Base-by-base conservation (phyloP, 2,888 invertebrate species). In the Agriopis leucophaearia region DNA sequence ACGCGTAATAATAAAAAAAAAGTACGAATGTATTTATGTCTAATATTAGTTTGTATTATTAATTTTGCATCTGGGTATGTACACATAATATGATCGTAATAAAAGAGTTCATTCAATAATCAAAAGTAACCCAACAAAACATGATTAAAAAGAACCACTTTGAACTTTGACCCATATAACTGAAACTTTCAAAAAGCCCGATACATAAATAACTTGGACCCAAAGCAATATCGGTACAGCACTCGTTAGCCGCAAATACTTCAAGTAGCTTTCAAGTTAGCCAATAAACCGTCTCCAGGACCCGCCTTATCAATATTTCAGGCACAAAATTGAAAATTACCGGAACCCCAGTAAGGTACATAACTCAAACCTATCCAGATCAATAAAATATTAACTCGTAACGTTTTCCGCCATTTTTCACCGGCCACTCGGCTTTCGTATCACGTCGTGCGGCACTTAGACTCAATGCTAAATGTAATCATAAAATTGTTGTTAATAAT, bases 401-500 rank as follows among this genome's bases (percentile, higher is more conserved):
- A 85, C 87, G 84, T 88, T 91, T 91, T 90, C 88, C 88, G 89
- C 87, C 86, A 89, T 90, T 91, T 91, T 90, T 90, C 91, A 90
- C 86, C 78, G 86, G 84, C 83, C 86, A 87, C 85, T 90, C 86
- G 77, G 85, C 74, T 88, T 90, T 88, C 93, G 78, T 80, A 83
- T 89, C 93, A 93, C 93, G 93, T 92, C 78, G 75, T 74, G 82
- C 86, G 83, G 87, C 90, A 89, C 92, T 91, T 90, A 88, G 84
- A 88, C 88, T 88, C 88, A 82, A 82, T 86, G 88, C 88, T 91
- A 91, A 92, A 92, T 92, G 91, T 90, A 92, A 93, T 93, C 93
- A 92, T 93, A 93, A 92, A 92, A 92, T 92, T 91, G 93, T 91
- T 91, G 91, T 92, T 92, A 93, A 93, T 93, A 93, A 92, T 93